Evolutionary conservation across 2,888 invertebrate genomes (phyloP).

Genomic region (Buathra laborator): DNA sequence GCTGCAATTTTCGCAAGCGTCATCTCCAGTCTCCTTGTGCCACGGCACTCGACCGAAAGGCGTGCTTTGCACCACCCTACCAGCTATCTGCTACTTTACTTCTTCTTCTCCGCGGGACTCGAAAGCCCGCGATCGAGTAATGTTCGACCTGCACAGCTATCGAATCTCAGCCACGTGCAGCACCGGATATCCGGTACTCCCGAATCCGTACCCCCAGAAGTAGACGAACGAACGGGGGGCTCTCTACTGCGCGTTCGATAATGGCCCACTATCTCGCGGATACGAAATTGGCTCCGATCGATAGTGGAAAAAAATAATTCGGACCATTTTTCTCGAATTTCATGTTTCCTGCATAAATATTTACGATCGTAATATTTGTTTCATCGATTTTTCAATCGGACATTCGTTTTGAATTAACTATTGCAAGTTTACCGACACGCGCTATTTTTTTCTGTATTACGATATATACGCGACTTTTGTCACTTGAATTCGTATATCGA

Average conservation of each 20-base stretch:
- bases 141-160: slow-evolving; percentile 48
- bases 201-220: slow-evolving; percentile 38
- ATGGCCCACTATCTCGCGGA: slow-evolving; percentile 56
- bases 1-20: slow-evolving; percentile 57
- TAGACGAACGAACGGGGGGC: slow-evolving; percentile 41
- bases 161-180: slow-evolving; percentile 67
- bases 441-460: no score
- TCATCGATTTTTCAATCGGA: background rate
- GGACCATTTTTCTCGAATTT: slow-evolving; percentile 34
- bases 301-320: slow-evolving; percentile 34
- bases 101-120: slow-evolving; percentile 38
- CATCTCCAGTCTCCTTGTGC: slow-evolving; percentile 5
- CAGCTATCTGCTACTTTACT: slow-evolving; percentile 52
- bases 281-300: slow-evolving; percentile 64
- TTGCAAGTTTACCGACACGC: background rate
- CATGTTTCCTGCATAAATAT: background rate
- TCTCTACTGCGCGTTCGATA: slow-evolving; percentile 60
- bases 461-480: no score
- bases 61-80: slow-evolving; percentile 47
- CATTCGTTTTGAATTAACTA: background rate
- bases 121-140: slow-evolving; percentile 52
- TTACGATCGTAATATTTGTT: background rate
- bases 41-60: slow-evolving; percentile 32
- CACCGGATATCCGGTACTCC: slow-evolving; percentile 66
- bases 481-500: no score